These are phyloP conservation scores for Galerucella calmariensis DNA, from an alignment of 2,888 invertebrate genomes.

Conservation along the genomic window DNA sequence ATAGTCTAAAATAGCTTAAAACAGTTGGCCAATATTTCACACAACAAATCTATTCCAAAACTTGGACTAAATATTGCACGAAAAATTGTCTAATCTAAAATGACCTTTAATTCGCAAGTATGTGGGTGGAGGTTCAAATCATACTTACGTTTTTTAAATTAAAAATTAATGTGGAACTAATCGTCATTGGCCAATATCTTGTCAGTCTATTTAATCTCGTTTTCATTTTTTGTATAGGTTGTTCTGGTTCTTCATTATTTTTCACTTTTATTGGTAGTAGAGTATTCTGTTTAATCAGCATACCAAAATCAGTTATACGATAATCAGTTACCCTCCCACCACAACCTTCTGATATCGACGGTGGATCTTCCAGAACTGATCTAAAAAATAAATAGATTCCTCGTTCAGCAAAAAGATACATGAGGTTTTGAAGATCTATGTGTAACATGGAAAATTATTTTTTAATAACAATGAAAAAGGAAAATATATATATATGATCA, in stretches of 20 bases:
- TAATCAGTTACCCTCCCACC: constrained; percentile 96
- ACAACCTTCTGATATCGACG: constrained; percentile 93
- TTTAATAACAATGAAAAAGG: too few species aligned
- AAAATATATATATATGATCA: too few species aligned
- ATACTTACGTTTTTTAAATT: constrained; percentile 78
- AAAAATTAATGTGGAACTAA: constrained; percentile 88
- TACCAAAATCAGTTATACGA: constrained; percentile 85
- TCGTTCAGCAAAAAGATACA: not conserved
- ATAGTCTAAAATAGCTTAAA: too few species aligned
- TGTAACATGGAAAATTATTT: too few species aligned
- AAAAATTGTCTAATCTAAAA: too few species aligned
- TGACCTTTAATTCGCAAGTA: too few species aligned
- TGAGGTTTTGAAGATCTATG: too few species aligned
- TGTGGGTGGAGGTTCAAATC: not conserved
- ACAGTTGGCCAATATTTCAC: too few species aligned
- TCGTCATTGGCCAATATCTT: constrained; percentile 89
- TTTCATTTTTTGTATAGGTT: constrained; percentile 74
- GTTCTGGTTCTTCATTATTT: constrained; percentile 61
- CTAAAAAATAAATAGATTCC: constrained; percentile 59
- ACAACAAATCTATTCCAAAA: too few species aligned
- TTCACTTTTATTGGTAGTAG: constrained; percentile 76
- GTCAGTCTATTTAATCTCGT: constrained; percentile 81
- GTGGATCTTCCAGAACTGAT: constrained; percentile 92
- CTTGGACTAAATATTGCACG: too few species aligned
- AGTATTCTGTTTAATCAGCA: constrained; percentile 86